phyloP scores from a whole-genome alignment of 1,140 invertebrate species.

The Lepidurus couesii region DNA sequence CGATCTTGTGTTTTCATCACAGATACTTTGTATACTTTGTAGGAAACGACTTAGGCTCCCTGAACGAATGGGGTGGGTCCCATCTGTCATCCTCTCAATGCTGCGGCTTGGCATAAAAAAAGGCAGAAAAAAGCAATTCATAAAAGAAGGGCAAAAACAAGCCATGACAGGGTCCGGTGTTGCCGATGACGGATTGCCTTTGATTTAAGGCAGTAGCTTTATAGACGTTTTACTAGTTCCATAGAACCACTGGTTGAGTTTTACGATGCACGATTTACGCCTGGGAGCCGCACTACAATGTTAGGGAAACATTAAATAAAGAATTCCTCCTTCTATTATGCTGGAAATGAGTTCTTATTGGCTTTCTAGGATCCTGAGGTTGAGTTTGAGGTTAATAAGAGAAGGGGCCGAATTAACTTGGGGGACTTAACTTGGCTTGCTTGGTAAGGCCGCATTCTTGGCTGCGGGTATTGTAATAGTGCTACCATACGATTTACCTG shows the following conservation, averaged over 20 bases:
- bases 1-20: not conserved
- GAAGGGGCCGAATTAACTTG: too few relatives aligned
- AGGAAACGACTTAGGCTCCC: not conserved
- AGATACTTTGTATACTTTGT: not conserved
- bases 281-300: not conserved
- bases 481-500: not conserved
- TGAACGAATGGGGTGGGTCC: constrained; percentile 17
- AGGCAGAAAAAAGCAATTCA: not conserved
- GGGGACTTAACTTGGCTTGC: too few relatives aligned
- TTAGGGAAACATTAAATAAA: not conserved
- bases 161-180: constrained; percentile 12
- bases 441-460: not conserved
- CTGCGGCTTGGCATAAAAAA: not conserved
- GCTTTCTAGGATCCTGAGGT: not conserved
- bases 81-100: constrained; percentile 19
- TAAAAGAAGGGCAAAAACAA: constrained; percentile 20
- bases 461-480: not conserved
- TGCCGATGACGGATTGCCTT: constrained; percentile 7
- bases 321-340: not conserved
- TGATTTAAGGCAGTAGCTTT: not conserved
- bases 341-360: not conserved
- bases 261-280: not conserved
- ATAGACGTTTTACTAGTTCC: not conserved
- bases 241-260: not conserved
- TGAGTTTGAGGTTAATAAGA: too few relatives aligned